Evolutionary conservation across 2,888 invertebrate species (phyloP), one percentile per base, ranked within the genome.

Genomic region (Sabatieria punctata): DNA sequence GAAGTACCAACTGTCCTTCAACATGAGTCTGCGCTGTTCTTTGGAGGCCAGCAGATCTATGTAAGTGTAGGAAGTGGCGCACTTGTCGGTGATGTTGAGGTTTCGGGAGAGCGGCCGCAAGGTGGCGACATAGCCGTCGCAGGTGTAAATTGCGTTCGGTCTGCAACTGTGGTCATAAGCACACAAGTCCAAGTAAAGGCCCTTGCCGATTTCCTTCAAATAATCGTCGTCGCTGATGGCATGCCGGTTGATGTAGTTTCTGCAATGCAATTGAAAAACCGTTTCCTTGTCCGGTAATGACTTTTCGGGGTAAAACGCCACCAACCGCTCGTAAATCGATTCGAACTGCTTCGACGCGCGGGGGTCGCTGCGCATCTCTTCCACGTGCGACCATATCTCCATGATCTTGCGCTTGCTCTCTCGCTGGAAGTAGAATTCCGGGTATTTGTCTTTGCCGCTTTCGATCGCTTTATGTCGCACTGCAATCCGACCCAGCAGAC

Each of bases 161-260:
- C 38, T 38, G 49, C 63, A 63, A 21, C 59, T 60, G 47, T 64
- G 64, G 51, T 64, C 60, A 44, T 64, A 64, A 2, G 57, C 55
- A 43, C 63, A 64, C 15, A 64, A 53, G 50, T 64, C 63, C 40
- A 63, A 47, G 43, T 63, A 63, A 6, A 63, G 54, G 2, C 63
- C 63, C 44, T 63, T 63, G 30, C 60, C 64, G 47, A 64, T 63
- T 49, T 63, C 60, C 46, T 52, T 53, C 41, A 55, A 45, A 41
- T 64, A 63, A 41, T 50, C 53, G 13, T 46, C 45, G 45, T 64
- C 60, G 37, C 57, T 58, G 49, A 64, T 63, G 19, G 61, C 61
- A 45, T 64, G 64, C 13, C 64, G 55, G 45, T 64, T 64, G 46
- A 64, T 62, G 48, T 57, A 63, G 42, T 61, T 57, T 8, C 59